Evolutionary conservation across 2,113 vertebrate species (phyloP).

Genomic region (Myiozetetes cayanensis): DNA sequence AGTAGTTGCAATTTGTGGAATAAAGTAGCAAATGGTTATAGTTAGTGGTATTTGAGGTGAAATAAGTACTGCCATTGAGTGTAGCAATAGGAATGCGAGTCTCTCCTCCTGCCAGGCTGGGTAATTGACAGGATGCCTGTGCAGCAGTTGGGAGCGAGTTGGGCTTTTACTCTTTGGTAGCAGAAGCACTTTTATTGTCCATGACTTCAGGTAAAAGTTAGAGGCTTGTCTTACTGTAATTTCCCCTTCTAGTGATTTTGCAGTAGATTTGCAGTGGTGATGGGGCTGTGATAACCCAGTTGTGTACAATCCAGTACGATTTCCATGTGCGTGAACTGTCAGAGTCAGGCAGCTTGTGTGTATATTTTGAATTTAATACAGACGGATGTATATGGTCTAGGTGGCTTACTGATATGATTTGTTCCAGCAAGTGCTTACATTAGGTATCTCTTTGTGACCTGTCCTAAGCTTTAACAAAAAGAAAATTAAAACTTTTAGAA

Average conservation of each 20-base stretch:
- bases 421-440: not conserved
- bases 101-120: not conserved
- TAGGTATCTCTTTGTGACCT: not conserved
- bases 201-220: not conserved
- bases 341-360: not conserved
- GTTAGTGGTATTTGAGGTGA: not conserved
- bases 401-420: not conserved
- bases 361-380: not conserved
- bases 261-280: not conserved
- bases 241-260: not conserved
- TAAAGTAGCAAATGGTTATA: not conserved
- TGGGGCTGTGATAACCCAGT: not conserved
- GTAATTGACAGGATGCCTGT: not conserved
- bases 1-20: not conserved
- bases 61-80: not conserved
- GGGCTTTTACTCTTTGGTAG: not conserved
- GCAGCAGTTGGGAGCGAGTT: fast-evolving
- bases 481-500: not conserved
- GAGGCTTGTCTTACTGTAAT: not conserved
- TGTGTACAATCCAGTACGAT: not conserved
- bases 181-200: not conserved
- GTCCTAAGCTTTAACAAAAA: not conserved
- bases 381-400: not conserved
- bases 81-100: not conserved
- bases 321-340: not conserved